Percentiles rank a stretch among this genome's conserved stretches.
Evolutionary conservation across 1,140 invertebrate genomes (phyloP).

Genomic region (Brachionus plicatilis): DNA sequence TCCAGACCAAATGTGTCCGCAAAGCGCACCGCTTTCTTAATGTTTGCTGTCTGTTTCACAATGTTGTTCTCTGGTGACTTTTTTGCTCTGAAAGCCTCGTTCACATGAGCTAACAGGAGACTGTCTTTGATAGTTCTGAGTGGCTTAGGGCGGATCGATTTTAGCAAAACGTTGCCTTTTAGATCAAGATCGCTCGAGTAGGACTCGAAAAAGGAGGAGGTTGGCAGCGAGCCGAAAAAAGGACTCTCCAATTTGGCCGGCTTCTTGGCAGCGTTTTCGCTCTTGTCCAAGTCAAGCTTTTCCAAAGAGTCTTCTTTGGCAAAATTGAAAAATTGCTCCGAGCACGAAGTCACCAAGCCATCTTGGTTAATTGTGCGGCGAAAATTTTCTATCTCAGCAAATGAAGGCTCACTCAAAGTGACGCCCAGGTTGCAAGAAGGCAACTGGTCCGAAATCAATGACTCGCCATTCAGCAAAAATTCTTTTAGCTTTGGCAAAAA

Average conservation of each 20-base stretch:
- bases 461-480: conserved; percentile 5
- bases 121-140: neutral
- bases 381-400: conserved; percentile 1
- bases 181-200: neutral
- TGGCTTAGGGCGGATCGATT: neutral
- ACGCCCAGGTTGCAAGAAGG: conserved; percentile 29
- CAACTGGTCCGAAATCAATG: neutral
- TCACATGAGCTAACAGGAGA: neutral
- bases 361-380: neutral
- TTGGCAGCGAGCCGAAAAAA: neutral
- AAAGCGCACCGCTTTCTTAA: conserved; percentile 9
- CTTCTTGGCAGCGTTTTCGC: neutral
- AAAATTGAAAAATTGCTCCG: conserved; percentile 8
- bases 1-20: conserved; percentile 29
- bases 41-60: neutral
- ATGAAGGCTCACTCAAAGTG: conserved; percentile 1
- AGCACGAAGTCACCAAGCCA: neutral
- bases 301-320: conserved; percentile 1
- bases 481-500: conserved; percentile 20
- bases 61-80: neutral
- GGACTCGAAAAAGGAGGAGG: conserved; percentile 1
- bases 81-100: neutral
- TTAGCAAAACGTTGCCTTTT: neutral
- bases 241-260: neutral
- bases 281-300: neutral